Evolutionary conservation across 2,797 vertebrate genomes (phyloP).

Genomic region (Falco berigora): DNA sequence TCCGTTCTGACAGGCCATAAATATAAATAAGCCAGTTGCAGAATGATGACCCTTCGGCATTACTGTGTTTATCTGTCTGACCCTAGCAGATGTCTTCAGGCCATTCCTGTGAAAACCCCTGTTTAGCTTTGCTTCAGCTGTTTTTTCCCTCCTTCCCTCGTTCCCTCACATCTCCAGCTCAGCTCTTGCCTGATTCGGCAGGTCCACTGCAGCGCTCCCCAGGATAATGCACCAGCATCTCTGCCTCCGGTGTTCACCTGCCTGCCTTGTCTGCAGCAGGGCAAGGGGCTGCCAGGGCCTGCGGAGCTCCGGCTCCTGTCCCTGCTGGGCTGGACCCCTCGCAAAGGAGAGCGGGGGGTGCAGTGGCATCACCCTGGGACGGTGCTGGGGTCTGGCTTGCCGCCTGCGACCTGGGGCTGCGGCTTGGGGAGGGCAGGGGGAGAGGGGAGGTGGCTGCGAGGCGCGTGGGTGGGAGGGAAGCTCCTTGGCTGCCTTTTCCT

Average conservation of each 20-base stretch:
- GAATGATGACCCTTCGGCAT: neutral
- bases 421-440: neutral
- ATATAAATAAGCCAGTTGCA: neutral
- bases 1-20: neutral
- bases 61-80: neutral
- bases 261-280: neutral
- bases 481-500: no score
- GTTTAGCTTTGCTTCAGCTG: neutral
- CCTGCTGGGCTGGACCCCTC: neutral
- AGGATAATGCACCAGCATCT: neutral
- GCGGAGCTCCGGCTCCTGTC: neutral
- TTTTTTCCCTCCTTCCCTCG: neutral
- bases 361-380: rapidly evolving
- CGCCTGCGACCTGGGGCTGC: neutral
- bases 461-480: neutral
- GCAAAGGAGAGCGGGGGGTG: neutral
- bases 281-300: neutral
- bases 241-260: no score
- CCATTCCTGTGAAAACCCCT: neutral
- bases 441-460: neutral
- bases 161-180: neutral
- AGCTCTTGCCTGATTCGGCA: neutral
- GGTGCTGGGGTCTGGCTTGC: neutral
- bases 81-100: neutral
- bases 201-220: neutral